Conservation (phyloP, 2,888 invertebrate genomes). For the Corbicula japonica region DNA sequence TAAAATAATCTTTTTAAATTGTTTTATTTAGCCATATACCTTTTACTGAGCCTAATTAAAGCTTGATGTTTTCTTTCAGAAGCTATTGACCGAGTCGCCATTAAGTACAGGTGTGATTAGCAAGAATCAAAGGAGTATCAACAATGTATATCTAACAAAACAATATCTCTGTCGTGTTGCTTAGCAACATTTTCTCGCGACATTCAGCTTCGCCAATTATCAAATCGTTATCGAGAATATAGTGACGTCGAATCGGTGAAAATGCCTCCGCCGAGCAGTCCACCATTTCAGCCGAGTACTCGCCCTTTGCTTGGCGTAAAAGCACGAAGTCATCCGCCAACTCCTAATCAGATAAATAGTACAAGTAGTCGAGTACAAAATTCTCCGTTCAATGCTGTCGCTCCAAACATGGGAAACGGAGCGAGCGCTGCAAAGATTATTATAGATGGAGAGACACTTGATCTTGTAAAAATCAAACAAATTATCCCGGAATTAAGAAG, state of each 20-base stretch:
- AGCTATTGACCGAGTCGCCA: too few relatives aligned
- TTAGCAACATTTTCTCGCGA: constrained; percentile 37
- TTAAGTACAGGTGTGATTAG: constrained; percentile 26
- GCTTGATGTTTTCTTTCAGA: too few relatives aligned
- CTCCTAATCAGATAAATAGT: constrained; percentile 25
- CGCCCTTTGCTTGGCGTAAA: constrained; percentile 63
- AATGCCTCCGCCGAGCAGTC: constrained; percentile 68
- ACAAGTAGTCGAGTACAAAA: constrained; percentile 41
- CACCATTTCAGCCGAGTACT: constrained; percentile 60
- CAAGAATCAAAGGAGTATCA: neutral
- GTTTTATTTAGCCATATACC: too few relatives aligned
- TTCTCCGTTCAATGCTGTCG: constrained; percentile 43
- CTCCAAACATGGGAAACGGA: constrained; percentile 83
- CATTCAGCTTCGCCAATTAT: constrained; percentile 44
- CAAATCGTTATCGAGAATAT: constrained; percentile 53
- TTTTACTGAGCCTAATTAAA: too few relatives aligned
- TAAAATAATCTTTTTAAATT: too few relatives aligned
- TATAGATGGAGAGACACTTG: constrained; percentile 82
- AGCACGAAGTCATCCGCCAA: constrained; percentile 55
- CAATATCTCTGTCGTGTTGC: constrained; percentile 28
- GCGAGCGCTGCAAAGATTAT: constrained; percentile 81
- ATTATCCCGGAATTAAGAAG: constrained; percentile 87
- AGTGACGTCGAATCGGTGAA: constrained; percentile 51
- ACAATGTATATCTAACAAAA: constrained; percentile 14
- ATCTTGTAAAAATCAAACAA: constrained; percentile 81